Evolutionary conservation across 2,888 invertebrate species (phyloP).

Genomic region (Sycophila texana): DNA sequence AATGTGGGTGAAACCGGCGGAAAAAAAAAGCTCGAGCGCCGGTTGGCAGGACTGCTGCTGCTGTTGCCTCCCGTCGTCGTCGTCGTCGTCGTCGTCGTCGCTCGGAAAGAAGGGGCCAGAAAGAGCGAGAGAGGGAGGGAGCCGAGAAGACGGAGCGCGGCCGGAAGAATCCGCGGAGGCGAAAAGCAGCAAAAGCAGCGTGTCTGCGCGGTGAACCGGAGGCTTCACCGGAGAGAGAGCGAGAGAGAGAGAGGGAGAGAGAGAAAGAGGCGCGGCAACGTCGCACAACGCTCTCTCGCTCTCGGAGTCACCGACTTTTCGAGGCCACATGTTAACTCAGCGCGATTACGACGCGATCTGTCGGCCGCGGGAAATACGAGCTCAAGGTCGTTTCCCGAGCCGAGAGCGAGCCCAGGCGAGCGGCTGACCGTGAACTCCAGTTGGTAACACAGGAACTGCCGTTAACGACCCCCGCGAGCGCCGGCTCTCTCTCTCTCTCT

Average conservation of each 20-base stretch:
- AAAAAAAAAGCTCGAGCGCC: background rate
- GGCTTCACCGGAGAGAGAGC: background rate
- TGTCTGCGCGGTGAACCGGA: too few relatives aligned
- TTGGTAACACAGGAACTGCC: constrained; percentile 68
- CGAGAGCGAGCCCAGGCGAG: background rate
- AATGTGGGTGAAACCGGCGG: constrained; percentile 20
- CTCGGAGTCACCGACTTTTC: constrained; percentile 75
- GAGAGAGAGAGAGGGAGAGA: constrained; percentile 3
- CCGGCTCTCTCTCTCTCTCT: constrained; percentile 1
- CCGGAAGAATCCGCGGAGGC: constrained; percentile 21
- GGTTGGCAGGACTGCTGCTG: constrained; percentile 40
- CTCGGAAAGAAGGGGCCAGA: background rate
- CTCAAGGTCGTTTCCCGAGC: constrained; percentile 68
- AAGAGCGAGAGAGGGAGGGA: background rate
- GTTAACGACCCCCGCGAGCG: constrained; percentile 42
- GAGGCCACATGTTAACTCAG: constrained; percentile 73
- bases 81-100: too few relatives aligned
- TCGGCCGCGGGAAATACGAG: constrained; percentile 72
- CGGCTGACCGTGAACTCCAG: constrained; percentile 66
- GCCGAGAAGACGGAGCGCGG: background rate
- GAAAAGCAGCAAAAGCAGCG: too few relatives aligned
- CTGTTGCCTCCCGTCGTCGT: background rate
- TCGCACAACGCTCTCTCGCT: constrained; percentile 59
- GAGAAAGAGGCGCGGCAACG: constrained; percentile 64
- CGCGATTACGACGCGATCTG: constrained; percentile 74